Base-by-base conservation (phyloP, 30 jellyfish, hydroid and myxozoan species). In the Turritopsis dohrnii region DNA sequence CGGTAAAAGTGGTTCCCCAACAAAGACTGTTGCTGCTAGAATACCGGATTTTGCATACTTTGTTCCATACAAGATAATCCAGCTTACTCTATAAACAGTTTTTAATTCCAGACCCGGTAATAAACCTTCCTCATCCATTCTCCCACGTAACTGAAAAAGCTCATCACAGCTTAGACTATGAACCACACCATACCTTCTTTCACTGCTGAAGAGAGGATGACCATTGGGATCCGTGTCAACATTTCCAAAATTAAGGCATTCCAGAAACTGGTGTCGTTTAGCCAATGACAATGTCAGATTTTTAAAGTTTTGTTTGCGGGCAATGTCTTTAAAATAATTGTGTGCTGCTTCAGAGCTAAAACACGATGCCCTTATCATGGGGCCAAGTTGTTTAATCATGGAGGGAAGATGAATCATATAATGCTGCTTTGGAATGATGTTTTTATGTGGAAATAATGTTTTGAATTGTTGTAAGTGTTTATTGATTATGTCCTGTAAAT, bases 281-380 rank as follows among this genome's bases (percentile, higher is more conserved):
- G 90, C 90, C 22, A 84, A 66, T 21, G 90, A 84, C 30, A 28
- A 13, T 21, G 53, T 8, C 13, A 84, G 4, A 69, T 84, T 84
- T 23, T 84, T 84, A 54, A 84, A 84, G 52, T 84, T 84, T 53
- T 84, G 90, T 27, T 84, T 84, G 26, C 76, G 25, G 27, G 87
- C 90, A 1, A 74, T 19, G 28, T 31, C 53, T 54, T 84, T 84
- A 29, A 72, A 84, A 54, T 84, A 84, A 71, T 60, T 20, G 29
- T 84, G 90, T 19, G 28, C 65, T 21, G 90, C 75, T 74, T 74
- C 90, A 54, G 72, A 84, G 23, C 24, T 86, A 72, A 84, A 84
- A 60, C 90, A 84, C 22, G 90, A 84, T 9, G 86, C 65, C 21
- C 90, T 27, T 17, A 74, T 76, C 90, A 84, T 72, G 52, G 90